Evolutionary conservation across 2,888 invertebrate genomes (phyloP).

Genomic region (Plebejus melissa): DNA sequence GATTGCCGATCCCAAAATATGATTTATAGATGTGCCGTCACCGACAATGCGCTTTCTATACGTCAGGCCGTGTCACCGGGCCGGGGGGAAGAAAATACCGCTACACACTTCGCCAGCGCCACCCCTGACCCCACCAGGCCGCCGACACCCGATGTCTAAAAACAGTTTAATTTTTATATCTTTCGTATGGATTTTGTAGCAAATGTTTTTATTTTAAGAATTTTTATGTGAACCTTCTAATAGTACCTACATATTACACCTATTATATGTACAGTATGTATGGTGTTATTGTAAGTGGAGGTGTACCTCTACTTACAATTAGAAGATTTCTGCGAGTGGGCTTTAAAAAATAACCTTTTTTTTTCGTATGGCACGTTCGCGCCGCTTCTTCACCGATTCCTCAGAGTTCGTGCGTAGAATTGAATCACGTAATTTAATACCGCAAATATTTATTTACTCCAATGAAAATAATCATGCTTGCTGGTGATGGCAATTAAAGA

Average conservation of each 20-base stretch:
- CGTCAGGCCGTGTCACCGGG: constrained; percentile 55
- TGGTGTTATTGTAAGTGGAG: too few relatives aligned
- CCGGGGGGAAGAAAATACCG: constrained; percentile 48
- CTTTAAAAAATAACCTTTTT: background rate
- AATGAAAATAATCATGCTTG: too few relatives aligned
- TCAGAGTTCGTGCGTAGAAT: background rate
- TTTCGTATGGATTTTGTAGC: too few relatives aligned
- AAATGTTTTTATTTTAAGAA: background rate
- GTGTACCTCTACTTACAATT: too few relatives aligned
- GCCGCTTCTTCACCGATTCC: background rate
- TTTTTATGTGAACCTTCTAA: too few relatives aligned
- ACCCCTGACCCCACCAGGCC: background rate
- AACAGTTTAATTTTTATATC: background rate
- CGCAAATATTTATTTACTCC: too few relatives aligned
- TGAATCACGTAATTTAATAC: background rate
- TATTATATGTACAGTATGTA: too few relatives aligned
- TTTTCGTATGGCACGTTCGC: background rate
- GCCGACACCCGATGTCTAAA: constrained; percentile 28
- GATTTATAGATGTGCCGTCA: constrained; percentile 76
- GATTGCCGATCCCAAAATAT: constrained; percentile 68
- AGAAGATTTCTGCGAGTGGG: background rate
- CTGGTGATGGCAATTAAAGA: background rate
- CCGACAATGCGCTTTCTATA: constrained; percentile 72
- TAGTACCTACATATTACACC: too few relatives aligned
- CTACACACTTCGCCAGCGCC: constrained; percentile 32